Evolutionary conservation across 2,797 vertebrate species (phyloP).

Genomic region (Gobionotothen gibberifrons): DNA sequence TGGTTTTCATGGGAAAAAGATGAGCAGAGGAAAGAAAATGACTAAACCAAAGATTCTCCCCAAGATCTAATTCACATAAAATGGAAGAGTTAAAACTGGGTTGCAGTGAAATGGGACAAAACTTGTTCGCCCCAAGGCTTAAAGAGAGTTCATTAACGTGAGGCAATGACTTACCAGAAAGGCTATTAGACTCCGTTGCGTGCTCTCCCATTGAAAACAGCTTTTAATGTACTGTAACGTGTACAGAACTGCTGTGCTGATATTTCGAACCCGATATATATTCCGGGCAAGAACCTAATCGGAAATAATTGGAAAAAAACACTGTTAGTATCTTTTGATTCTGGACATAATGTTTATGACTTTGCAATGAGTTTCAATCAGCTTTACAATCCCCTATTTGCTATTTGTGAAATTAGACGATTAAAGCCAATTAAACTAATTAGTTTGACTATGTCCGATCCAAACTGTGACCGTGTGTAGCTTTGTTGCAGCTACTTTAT

Average conservation of each 20-base stretch:
- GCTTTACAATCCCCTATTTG: conserved; percentile 66
- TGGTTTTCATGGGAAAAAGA: conserved; percentile 72
- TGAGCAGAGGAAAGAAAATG: conserved; percentile 47
- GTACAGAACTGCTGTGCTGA: conserved; percentile 93
- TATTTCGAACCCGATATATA: conserved; percentile 94
- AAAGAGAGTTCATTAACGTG: conserved; percentile 77
- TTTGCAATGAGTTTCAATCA: conserved; percentile 71
- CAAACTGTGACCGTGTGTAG: conserved; percentile 34
- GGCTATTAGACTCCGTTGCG: conserved; percentile 89
- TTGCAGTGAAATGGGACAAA: conserved; percentile 77
- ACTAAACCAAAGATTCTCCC: conserved; percentile 63
- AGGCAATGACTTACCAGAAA: conserved; percentile 92
- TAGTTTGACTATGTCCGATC: conserved; percentile 49
- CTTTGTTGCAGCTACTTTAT: conserved; percentile 46
- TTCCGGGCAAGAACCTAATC: conserved; percentile 94
- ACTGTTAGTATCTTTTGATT: conserved; percentile 74
- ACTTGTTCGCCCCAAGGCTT: conserved; percentile 74
- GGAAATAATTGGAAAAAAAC: conserved; percentile 74
- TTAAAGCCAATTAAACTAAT: conserved; percentile 67
- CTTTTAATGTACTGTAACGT: conserved; percentile 96
- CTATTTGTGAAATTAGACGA: conserved; percentile 51
- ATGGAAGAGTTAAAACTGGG: conserved; percentile 71
- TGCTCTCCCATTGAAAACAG: conserved; percentile 98
- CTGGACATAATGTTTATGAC: conserved; percentile 76
- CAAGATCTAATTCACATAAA: conserved; percentile 70